Percentiles rank a stretch among this genome's conserved stretches.
phyloP scores from a whole-genome alignment of 2,797 vertebrate genomes.

The Limosa lapponica region DNA sequence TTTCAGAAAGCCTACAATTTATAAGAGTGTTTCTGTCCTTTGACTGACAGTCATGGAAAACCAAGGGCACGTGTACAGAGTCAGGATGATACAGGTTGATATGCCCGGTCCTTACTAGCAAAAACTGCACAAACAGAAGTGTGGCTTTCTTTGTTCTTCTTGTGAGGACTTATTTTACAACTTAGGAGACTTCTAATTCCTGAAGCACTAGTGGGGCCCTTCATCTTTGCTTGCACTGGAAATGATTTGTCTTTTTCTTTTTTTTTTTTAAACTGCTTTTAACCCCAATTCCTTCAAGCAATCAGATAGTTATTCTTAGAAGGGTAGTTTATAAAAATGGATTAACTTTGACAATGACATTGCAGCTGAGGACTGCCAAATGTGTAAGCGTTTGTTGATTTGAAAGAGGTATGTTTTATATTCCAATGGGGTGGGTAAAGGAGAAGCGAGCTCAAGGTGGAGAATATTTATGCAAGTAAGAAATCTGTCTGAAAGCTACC shows the following conservation, averaged over 20 bases:
- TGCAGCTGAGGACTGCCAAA: constrained; percentile 60
- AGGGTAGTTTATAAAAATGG: constrained; percentile 56
- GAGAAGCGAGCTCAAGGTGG: constrained; percentile 17
- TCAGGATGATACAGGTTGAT: neutral
- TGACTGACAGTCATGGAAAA: neutral
- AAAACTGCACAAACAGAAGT: neutral
- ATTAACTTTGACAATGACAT: constrained; percentile 69
- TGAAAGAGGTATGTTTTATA: constrained; percentile 55
- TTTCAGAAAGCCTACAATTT: neutral
- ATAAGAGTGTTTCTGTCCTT: neutral
- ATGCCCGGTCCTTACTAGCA: neutral
- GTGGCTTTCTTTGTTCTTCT: neutral
- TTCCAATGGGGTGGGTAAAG: constrained; percentile 20
- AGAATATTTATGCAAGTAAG: constrained; percentile 51
- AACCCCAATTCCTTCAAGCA: constrained; percentile 67
- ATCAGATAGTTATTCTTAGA: constrained; percentile 65
- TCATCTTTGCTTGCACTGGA: constrained; percentile 40
- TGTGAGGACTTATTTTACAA: constrained; percentile 1
- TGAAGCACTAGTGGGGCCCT: constrained; percentile 31
- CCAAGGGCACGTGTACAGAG: neutral
- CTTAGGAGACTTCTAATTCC: constrained; percentile 35
- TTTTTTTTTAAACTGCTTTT: constrained; percentile 29
- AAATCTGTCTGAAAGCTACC: constrained; percentile 36
- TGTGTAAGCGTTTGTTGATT: constrained; percentile 39
- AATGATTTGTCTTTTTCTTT: constrained; percentile 24